These are phyloP conservation scores for Pegoplata infirma DNA, from an alignment of 2,888 invertebrate genomes.

Conservation along the genomic window DNA sequence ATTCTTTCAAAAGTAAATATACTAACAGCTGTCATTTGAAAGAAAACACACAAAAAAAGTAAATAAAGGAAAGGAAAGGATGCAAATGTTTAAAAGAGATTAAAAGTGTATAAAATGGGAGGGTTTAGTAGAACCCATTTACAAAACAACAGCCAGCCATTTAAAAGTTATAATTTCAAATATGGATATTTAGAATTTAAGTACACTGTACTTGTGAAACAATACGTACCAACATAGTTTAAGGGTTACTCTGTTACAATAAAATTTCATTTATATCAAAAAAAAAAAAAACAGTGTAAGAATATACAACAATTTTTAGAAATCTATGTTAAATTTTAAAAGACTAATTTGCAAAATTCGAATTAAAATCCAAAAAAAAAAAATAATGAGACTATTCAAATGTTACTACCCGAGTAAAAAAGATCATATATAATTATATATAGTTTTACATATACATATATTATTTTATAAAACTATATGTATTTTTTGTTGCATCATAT, in stretches of 20 bases:
- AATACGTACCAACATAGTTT: not conserved
- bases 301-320: not conserved
- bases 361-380: no score
- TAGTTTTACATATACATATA: no score
- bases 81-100: conserved; percentile 57
- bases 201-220: conserved; percentile 38
- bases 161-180: conserved; percentile 51
- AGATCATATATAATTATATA: no score
- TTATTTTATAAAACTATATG: no score
- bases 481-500: no score
- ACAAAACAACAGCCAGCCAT: conserved; percentile 37
- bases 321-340: not conserved
- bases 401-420: no score
- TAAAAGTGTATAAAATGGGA: conserved; percentile 58
- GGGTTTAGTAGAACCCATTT: conserved; percentile 56
- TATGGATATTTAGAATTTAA: conserved; percentile 10
- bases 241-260: not conserved
- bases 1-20: not conserved
- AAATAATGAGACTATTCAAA: no score
- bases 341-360: not conserved
- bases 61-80: conserved; percentile 32
- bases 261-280: not conserved
- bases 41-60: not conserved
- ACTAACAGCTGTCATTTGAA: conserved; percentile 9
- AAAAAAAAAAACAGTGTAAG: not conserved